Base-by-base conservation (phyloP, 2,113 vertebrate species). In the Corythornis vintsioides region DNA sequence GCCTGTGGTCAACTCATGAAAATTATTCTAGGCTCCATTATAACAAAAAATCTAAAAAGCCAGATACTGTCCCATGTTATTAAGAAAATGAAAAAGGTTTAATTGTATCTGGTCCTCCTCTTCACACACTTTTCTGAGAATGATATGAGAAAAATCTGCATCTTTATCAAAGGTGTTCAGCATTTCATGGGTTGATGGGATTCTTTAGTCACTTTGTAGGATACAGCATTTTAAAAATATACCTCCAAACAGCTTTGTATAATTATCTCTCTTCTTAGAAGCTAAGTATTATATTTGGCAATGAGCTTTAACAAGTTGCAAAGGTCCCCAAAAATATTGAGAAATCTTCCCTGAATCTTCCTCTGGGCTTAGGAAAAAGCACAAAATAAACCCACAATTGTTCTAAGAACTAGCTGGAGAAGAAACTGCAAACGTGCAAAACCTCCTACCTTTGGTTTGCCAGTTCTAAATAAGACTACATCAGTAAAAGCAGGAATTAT, bases 321-420 rank as follows among this genome's bases (percentile, higher is more conserved):
- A 89, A 71, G 52, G 60, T 91, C 89, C 40, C 66, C 63, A 65
- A 25, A 91, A 88, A 47, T 14, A 88, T 38, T 92, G 65, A 45
- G 82, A 84, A 93, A 57, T 50, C 72, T 88, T 86, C 87, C 75
- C 57, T 83, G 82, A 83, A 77, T 75, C 85, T 74, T 85, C 87
- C 72, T 88, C 60, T 83, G 79, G 56, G 82, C 47, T 88, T 71
- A 72, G 35, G 48, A 74, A 88, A 87, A 93, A 59, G 26, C 67
- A 91, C 0, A 14, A 80, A 85, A 90, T 19, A 91, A 91, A 83
- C 26, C 8, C 26, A 16, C 15, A 24, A 75, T 2, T 83, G 69
- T 88, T 88, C 72, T 86, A 83, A 72, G 82, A 93, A 60, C 48
- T 47, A 56, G 53, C 35, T 92, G 83, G 89, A 96, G 72, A 83